Conservation (phyloP, 2,888 invertebrate species). For the Ornithoptera alexandrae region DNA sequence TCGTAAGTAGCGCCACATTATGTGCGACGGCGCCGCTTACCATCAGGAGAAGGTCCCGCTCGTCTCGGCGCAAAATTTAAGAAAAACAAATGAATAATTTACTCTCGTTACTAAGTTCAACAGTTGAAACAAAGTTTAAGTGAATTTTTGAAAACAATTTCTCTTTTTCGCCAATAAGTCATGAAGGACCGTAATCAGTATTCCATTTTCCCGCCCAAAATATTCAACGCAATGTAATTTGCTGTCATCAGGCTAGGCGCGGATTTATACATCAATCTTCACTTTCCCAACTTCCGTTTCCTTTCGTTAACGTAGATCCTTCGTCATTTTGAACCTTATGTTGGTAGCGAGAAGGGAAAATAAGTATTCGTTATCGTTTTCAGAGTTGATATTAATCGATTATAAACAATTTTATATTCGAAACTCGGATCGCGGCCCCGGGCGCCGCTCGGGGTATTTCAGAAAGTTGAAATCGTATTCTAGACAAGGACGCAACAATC, state of each 20-base stretch:
- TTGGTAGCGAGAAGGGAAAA: fast-evolving
- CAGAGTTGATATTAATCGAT: conserved; percentile 33
- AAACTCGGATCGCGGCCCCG: conserved; percentile 58
- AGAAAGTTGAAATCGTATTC: conserved; percentile 54
- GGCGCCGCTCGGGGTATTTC: conserved; percentile 57
- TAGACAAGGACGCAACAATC: conserved; percentile 45
- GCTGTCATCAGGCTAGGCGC: conserved; percentile 59
- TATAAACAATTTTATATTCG: conserved; percentile 60
- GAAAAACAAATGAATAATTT: too few species aligned
- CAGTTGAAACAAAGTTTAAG: too few species aligned
- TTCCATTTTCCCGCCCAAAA: conserved; percentile 62
- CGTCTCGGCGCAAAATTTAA: too few species aligned
- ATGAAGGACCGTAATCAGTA: background rate
- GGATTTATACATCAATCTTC: conserved; percentile 64
- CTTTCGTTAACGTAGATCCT: conserved; percentile 9
- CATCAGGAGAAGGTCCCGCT: too few species aligned
- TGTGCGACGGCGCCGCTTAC: too few species aligned
- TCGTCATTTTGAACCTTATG: conserved; percentile 38
- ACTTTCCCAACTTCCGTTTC: conserved; percentile 38
- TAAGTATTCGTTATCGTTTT: background rate
- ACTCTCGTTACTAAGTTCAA: too few species aligned
- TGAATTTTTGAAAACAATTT: too few species aligned
- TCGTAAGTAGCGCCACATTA: too few species aligned
- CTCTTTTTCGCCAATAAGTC: background rate
- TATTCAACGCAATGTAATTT: conserved; percentile 63